phyloP scores from a whole-genome alignment of 1,140 invertebrate genomes.

The Elysia chlorotica region DNA sequence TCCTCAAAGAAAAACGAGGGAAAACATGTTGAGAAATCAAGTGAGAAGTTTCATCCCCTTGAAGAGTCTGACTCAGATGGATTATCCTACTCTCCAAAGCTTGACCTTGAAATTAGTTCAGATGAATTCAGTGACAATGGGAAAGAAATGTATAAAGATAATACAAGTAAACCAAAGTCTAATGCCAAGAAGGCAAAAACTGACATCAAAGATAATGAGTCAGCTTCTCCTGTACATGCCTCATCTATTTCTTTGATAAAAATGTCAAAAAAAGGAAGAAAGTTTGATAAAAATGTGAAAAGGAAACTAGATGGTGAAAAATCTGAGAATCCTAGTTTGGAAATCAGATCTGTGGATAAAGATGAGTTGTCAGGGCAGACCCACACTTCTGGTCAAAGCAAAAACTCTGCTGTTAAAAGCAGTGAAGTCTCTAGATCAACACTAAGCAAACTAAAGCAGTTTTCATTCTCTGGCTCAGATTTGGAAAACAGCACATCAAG shows the following conservation, averaged over 20 bases:
- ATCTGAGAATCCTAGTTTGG: background rate
- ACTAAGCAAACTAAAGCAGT: constrained; percentile 29
- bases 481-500: too few species aligned
- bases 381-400: too few species aligned
- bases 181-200: background rate
- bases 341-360: background rate
- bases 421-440: constrained; percentile 21
- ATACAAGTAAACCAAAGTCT: background rate
- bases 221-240: background rate
- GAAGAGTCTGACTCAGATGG: background rate
- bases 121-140: background rate
- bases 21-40: background rate
- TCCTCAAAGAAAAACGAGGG: background rate
- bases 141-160: background rate
- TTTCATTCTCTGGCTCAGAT: constrained; percentile 23
- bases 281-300: background rate
- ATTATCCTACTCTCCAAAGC: too few species aligned
- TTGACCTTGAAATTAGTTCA: background rate
- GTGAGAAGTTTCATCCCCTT: background rate
- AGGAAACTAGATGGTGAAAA: background rate
- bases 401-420: background rate
- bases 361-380: too few species aligned
- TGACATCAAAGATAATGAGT: background rate
- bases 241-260: background rate
- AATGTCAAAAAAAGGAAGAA: constrained; percentile 7